Evolutionary conservation across 53 echinoderm and acorn worm species (phyloP).

Genomic region (Pentamera pediparva): DNA sequence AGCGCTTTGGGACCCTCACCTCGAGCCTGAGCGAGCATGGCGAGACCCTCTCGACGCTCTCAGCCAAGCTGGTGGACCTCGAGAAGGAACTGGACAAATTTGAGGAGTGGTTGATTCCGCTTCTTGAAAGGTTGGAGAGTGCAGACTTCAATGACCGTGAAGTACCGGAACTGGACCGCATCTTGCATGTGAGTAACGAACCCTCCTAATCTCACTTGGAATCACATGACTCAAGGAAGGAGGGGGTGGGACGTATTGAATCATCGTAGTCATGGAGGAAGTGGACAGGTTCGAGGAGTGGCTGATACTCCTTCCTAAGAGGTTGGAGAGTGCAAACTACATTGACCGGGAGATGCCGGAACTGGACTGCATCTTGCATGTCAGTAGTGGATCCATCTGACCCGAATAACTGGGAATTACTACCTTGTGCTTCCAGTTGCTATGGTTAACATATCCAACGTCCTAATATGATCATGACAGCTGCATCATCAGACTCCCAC

Average conservation of each 20-base stretch:
- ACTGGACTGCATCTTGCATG: slow-evolving; percentile 63
- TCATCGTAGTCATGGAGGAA: neutral
- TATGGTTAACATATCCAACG: too few relatives aligned
- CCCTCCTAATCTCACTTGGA: neutral
- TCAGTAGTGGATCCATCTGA: too few relatives aligned
- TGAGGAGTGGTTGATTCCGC: slow-evolving; percentile 96
- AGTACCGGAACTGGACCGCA: slow-evolving; percentile 68
- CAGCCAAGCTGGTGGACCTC: slow-evolving; percentile 74
- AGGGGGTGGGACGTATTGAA: neutral
- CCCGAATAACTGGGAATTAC: too few relatives aligned
- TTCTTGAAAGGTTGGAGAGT: slow-evolving; percentile 74
- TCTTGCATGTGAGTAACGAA: slow-evolving; percentile 47
- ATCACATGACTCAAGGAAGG: too few relatives aligned
- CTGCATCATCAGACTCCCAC: too few relatives aligned
- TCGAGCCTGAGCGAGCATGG: slow-evolving; percentile 63
- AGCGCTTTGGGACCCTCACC: slow-evolving; percentile 61
- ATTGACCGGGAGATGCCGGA: slow-evolving; percentile 82
- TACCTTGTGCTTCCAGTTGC: too few relatives aligned
- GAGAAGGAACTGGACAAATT: slow-evolving; percentile 85
- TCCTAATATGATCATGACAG: too few relatives aligned
- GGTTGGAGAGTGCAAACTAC: slow-evolving; percentile 54
- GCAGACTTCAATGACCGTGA: slow-evolving; percentile 84
- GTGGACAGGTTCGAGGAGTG: neutral
- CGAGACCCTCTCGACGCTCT: slow-evolving; percentile 67
- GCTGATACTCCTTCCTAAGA: neutral